phyloP scores from a whole-genome alignment of 2,888 invertebrate genomes.

The Acheta domesticus region DNA sequence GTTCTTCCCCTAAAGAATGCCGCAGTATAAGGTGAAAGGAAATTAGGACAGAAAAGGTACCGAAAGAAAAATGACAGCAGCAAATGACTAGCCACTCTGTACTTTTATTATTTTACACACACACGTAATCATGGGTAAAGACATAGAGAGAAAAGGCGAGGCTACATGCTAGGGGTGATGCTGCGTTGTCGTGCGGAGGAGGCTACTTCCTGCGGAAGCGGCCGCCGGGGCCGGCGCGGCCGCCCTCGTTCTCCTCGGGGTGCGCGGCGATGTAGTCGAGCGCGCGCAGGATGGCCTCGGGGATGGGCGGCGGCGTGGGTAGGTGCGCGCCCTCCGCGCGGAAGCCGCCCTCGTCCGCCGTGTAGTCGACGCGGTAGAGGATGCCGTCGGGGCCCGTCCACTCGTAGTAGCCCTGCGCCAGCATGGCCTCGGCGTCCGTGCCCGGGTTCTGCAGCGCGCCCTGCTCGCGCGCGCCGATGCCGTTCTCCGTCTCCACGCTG shows the following conservation, averaged over 20 bases:
- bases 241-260: constrained; percentile 21
- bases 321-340: constrained; percentile 42
- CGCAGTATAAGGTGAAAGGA: no score
- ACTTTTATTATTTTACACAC: not conserved
- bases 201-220: not conserved
- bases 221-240: no score
- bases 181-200: no score
- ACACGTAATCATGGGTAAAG: not conserved
- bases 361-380: constrained; percentile 59
- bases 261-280: constrained; percentile 28
- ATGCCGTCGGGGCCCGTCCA: constrained; percentile 67
- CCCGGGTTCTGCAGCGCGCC: constrained; percentile 44
- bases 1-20: no score
- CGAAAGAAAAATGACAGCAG: not conserved
- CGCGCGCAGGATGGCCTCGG: constrained; percentile 38
- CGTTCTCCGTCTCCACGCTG: constrained; percentile 55
- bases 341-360: constrained; percentile 69
- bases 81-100: not conserved
- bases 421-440: constrained; percentile 39
- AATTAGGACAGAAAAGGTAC: no score
- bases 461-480: constrained; percentile 53
- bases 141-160: not conserved
- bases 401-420: constrained; percentile 58
- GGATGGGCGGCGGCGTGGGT: constrained; percentile 38
- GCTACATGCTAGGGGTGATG: no score